A percentile compares a stretch with the other conserved stretches of the same genome.
These are phyloP conservation scores for Epinephelus fuscoguttatus DNA, from an alignment of 2,113 vertebrate genomes.

Conservation along the genomic window DNA sequence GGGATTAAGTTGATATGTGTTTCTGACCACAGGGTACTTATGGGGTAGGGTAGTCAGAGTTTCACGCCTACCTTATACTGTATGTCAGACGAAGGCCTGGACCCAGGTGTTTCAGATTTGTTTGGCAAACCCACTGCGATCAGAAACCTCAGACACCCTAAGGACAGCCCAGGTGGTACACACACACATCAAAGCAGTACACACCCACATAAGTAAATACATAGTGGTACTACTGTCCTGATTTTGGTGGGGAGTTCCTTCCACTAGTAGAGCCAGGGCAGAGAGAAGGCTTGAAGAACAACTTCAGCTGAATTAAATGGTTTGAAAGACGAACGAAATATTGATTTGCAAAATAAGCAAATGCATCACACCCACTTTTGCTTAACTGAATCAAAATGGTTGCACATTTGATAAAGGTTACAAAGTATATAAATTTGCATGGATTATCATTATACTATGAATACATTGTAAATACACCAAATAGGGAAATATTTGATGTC, in stretches of 20 bases:
- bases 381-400: background rate
- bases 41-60: no score
- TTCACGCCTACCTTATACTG: background rate
- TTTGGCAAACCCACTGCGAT: background rate
- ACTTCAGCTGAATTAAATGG: background rate
- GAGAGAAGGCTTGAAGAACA: background rate
- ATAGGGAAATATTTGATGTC: no score
- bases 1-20: background rate
- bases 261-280: background rate
- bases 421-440: no score
- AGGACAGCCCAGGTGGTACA: background rate
- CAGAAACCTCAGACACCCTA: background rate
- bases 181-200: background rate
- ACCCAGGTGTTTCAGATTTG: background rate
- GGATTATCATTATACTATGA: no score
- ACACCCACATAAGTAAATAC: background rate
- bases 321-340: background rate
- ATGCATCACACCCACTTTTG: background rate
- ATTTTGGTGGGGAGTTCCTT: slow-evolving; percentile 10
- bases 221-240: background rate
- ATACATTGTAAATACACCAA: no score
- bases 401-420: no score
- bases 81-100: background rate
- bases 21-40: background rate
- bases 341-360: background rate